Evolutionary conservation across 2,888 invertebrate genomes (phyloP).

Genomic region (Uloborus plumipes): DNA sequence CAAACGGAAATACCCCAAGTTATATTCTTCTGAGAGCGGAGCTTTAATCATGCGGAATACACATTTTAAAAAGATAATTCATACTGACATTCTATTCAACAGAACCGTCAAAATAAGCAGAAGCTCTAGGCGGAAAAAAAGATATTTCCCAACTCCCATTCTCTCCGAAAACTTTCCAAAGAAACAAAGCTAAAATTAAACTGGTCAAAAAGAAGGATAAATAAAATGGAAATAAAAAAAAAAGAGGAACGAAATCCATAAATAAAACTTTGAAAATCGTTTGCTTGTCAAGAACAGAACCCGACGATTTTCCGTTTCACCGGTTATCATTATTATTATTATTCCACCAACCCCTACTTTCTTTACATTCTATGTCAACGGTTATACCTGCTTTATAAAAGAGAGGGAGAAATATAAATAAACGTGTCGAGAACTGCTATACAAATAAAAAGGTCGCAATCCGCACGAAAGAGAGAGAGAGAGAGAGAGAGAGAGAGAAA

Average conservation of each 20-base stretch:
- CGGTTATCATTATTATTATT: conserved; percentile 61
- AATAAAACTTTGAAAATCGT: conserved; percentile 46
- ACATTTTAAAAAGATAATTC: too few species aligned
- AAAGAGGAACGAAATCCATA: conserved; percentile 2
- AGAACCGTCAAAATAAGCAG: too few species aligned
- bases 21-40: too few species aligned
- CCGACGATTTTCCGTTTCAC: conserved; percentile 47
- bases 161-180: too few species aligned
- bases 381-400: conserved; percentile 12
- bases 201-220: too few species aligned
- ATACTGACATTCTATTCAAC: too few species aligned
- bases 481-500: conserved; percentile 13
- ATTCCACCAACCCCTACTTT: conserved; percentile 9
- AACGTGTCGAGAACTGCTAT: neutral
- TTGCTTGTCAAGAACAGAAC: conserved; percentile 56
- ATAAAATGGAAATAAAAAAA: too few species aligned
- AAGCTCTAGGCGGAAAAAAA: too few species aligned
- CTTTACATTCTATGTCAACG: conserved; percentile 13
- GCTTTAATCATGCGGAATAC: too few species aligned
- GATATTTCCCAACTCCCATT: too few species aligned
- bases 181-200: too few species aligned
- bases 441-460: conserved; percentile 11
- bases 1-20: too few species aligned
- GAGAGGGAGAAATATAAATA: conserved; percentile 2
- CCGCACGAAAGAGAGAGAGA: conserved; percentile 10